phyloP scores from a whole-genome alignment of 2,888 invertebrate genomes.

The Rhagonycha lutea region DNA sequence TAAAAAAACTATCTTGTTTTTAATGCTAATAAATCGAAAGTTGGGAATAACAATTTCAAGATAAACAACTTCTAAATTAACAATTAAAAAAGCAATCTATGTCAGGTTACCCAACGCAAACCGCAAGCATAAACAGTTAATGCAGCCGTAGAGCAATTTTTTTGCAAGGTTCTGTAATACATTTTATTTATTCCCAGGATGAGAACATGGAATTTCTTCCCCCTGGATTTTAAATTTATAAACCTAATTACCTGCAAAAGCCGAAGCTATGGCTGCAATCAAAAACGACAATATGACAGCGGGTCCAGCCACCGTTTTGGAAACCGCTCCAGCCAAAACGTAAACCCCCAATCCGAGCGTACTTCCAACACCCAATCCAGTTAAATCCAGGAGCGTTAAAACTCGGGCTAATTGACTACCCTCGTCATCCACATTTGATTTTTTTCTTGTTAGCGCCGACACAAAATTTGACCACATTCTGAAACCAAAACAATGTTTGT shows the following conservation, averaged over 20 bases:
- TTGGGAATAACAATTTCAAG: neutral
- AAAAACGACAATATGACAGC: constrained; percentile 89
- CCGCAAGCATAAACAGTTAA: neutral
- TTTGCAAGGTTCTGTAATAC: too few species aligned
- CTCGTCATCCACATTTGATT: constrained; percentile 49
- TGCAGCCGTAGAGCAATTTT: neutral
- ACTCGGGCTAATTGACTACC: constrained; percentile 64
- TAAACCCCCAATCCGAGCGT: constrained; percentile 94
- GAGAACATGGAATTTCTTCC: too few species aligned
- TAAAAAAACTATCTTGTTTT: neutral
- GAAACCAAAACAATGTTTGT: neutral
- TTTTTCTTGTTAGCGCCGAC: constrained; percentile 53
- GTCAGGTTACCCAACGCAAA: neutral
- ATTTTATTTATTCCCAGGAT: too few species aligned
- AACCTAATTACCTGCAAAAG: constrained; percentile 74
- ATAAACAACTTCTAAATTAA: neutral
- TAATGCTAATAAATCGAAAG: neutral
- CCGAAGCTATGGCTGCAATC: constrained; percentile 89
- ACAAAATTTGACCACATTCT: constrained; percentile 34
- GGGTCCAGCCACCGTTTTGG: constrained; percentile 85
- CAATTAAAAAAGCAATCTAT: neutral
- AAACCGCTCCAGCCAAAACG: constrained; percentile 89
- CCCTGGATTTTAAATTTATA: too few species aligned
- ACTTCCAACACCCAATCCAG: constrained; percentile 84
- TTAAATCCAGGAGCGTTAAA: constrained; percentile 81